Base-by-base conservation (phyloP, 2,113 vertebrate genomes). In the Tyto alba region DNA sequence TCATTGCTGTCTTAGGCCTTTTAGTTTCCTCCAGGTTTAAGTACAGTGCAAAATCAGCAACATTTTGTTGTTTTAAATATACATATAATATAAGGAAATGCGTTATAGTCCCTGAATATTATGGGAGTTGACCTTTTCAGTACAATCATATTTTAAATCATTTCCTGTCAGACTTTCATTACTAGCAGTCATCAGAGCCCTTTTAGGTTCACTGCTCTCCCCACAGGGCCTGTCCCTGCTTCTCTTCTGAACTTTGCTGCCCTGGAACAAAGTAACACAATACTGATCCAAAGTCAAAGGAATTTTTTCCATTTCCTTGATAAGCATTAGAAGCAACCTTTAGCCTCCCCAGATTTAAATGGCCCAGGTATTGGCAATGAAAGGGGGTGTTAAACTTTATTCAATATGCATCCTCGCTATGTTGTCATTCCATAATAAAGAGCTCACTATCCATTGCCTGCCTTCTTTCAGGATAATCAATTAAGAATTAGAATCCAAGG, bases 401-500 rank as follows among this genome's bases (percentile, higher is more conserved):
- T 55, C 48, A 88, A 34, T 13, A 26, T 13, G 11, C 27, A 15
- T 59, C 16, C 14, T 63, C 63, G 5, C 6, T 36, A 48, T 47
- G 22, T 55, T 91, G 13, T 66, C 16, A 53, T 52, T 81, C 50
- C 2, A 0, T 40, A 72, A 71, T 27, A 47, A 67, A 87, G 17
- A 76, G 23, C 41, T 95, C 34, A 66, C 40, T 60, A 20, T 56
- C 26, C 11, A 16, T 90, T 89, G 22, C 45, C 74, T 96, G 88
- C 18, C 6, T 93, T 88, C 62, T 95, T 97, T 94, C 91, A 99
- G 99, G 97, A 98, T 50, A 96, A 97, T 57, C 95, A 98, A 29
- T 74, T 98, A 36, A 99, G 97, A 75, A 98, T 99, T 87, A 98
- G 98, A 89, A 98, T 99, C 89, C 90, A 97, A 75, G 98, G 98